Evolutionary conservation across 35 echinoderm and acorn worm genomes (phyloP), one percentile per base, ranked within the genome.

Genomic region (Chiridota heheva): DNA sequence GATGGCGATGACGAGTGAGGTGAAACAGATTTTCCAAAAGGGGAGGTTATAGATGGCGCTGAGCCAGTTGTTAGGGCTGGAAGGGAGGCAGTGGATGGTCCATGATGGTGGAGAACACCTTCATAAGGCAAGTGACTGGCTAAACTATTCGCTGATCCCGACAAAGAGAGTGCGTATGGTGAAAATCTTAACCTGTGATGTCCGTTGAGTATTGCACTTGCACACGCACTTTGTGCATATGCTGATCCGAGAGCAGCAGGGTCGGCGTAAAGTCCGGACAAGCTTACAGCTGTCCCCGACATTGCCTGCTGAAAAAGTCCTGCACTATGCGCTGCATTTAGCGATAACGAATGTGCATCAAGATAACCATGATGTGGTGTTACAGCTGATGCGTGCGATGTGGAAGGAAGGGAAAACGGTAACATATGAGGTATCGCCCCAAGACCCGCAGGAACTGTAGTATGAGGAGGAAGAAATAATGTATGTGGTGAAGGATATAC

Each of bases 201-300:
- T 55, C 84, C 81, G 70, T 84, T 98, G n/a, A 98, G 89, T 88
- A 98, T 98, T 98, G 89, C 95, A 98, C 95, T 85, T 72, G 88
- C 86, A 69, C 85, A 97, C 36, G 89, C 79, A 61, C 86, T 91
- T 39, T 73, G 82, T 20, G 95, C 87, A 57, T 91, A 91, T 7
- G 86, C 89, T 35, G 89, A 85, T 62, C 87, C 86, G 2, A 96
- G 63, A 7, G 95, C 80, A 30, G 82, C 76, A 12, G 81, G 81
- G 41, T 90, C 92, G 33, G 69, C 67, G 49, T 96, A 96, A 26
- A 93, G 79, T 82, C 86, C 86, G 44, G 65, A 80, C 40, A 32
- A 38, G 53, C 66, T n/a, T 34, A 83, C 55, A 28, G 70, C 72
- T 60, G 63, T 29, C 31, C 81, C 56, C 10, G 72, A 70, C 30